These are phyloP conservation scores for Drosophila arawakana DNA, from an alignment of 1,140 invertebrate genomes.

Conservation along the genomic window DNA sequence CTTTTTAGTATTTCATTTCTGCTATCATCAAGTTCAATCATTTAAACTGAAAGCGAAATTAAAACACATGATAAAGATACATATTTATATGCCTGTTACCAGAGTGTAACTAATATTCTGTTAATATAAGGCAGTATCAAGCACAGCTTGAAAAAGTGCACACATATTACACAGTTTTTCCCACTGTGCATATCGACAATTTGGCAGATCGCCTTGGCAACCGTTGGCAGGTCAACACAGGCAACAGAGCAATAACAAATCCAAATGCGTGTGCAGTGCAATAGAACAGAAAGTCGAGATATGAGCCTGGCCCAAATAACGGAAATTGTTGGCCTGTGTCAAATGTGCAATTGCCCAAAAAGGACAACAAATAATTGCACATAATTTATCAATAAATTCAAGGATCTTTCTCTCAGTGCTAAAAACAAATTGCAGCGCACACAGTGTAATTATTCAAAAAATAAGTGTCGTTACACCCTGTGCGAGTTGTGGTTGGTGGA, in stretches of 20 bases:
- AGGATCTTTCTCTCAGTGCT: conserved; percentile 39
- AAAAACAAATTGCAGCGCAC: conserved; percentile 56
- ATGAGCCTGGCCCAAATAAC: conserved; percentile 13
- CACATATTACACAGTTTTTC: conserved; percentile 10
- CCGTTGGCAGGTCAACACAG: conserved; percentile 69
- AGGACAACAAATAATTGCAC: conserved; percentile 45
- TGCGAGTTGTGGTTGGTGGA: neutral
- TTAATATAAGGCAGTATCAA: no score
- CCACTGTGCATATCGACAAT: conserved; percentile 69
- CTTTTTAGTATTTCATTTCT: no score
- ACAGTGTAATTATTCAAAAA: conserved; percentile 65
- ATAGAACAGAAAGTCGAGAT: conserved; percentile 28
- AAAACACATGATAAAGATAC: no score
- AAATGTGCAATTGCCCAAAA: conserved; percentile 29
- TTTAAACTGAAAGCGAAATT: no score
- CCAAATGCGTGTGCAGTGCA: conserved; percentile 30
- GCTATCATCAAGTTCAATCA: no score
- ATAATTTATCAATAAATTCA: conserved; percentile 72
- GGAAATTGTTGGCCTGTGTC: conserved; percentile 26
- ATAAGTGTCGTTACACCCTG: neutral
- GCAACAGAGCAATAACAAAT: conserved; percentile 55
- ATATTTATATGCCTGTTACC: no score
- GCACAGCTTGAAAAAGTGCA: no score
- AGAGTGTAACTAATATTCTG: no score
- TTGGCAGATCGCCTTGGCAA: conserved; percentile 77